These are phyloP conservation scores for Euproctis similis DNA, from an alignment of 2,888 invertebrate genomes.

Conservation along the genomic window DNA sequence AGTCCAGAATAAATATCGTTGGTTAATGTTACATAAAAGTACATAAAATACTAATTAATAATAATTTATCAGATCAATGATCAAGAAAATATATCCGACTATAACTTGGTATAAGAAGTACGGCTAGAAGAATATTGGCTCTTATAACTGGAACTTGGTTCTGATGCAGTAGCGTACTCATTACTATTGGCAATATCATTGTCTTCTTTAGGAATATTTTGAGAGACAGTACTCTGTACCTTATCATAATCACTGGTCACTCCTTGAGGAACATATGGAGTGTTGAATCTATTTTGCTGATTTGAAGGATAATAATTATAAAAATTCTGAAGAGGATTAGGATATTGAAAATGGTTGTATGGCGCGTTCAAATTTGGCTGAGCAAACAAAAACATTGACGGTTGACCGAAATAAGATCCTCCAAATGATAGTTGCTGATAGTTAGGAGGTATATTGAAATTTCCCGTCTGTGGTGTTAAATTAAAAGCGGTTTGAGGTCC, in stretches of 20 bases:
- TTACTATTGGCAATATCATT: constrained; percentile 44
- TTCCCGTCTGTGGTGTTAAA: constrained; percentile 33
- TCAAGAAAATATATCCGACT: constrained; percentile 7
- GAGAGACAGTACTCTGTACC: constrained; percentile 35
- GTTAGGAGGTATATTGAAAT: constrained; percentile 41
- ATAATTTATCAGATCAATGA: too few relatives aligned
- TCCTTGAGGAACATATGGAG: constrained; percentile 37
- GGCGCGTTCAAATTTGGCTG: constrained; percentile 48
- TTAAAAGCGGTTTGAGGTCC: constrained; percentile 30
- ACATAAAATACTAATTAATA: too few relatives aligned
- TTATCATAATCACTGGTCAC: constrained; percentile 50
- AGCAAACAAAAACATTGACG: constrained; percentile 54
- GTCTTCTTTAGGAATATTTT: constrained; percentile 52
- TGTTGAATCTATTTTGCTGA: constrained; percentile 50
- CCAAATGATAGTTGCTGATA: constrained; percentile 41
- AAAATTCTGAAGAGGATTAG: constrained; percentile 48
- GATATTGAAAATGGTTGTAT: constrained; percentile 50
- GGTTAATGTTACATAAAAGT: too few relatives aligned
- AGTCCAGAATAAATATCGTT: too few relatives aligned
- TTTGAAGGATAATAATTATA: constrained; percentile 58
- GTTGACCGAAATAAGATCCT: constrained; percentile 46
- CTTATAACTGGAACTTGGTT: constrained; percentile 46
- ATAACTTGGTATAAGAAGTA: constrained; percentile 42
- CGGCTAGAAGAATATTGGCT: constrained; percentile 43
- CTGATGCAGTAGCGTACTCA: constrained; percentile 49